phyloP scores from a whole-genome alignment of 2,888 invertebrate genomes.

The Diplazon laetatorius region DNA sequence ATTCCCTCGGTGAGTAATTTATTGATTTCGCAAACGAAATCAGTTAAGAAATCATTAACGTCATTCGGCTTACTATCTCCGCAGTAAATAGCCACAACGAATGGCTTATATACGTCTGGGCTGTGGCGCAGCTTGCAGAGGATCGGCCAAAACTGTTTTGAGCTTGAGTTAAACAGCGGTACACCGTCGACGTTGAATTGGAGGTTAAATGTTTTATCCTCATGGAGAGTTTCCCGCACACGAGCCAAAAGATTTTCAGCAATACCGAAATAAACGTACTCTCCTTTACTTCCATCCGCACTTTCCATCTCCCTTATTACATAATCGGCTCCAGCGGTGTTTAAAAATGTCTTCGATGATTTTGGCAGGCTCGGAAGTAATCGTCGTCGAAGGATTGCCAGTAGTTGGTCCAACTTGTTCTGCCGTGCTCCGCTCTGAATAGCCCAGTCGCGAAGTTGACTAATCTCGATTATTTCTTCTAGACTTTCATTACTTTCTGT shows the following conservation, averaged over 20 bases:
- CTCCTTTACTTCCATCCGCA: slow-evolving; percentile 12
- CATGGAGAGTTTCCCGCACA: slow-evolving; percentile 53
- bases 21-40: slow-evolving; percentile 62
- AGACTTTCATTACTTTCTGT: too few species aligned
- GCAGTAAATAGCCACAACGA: slow-evolving; percentile 62
- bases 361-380: slow-evolving; percentile 47
- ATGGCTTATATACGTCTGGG: slow-evolving; percentile 60
- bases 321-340: not conserved
- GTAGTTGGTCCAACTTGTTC: slow-evolving; percentile 45
- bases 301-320: not conserved
- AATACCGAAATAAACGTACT: slow-evolving; percentile 57
- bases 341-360: too few species aligned
- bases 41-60: slow-evolving; percentile 44
- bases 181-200: slow-evolving; percentile 62
- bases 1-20: too few species aligned
- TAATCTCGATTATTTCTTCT: not conserved
- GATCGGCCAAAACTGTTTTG: slow-evolving; percentile 61
- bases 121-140: slow-evolving; percentile 58
- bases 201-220: slow-evolving; percentile 41
- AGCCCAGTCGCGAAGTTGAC: slow-evolving; percentile 27
- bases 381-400: slow-evolving; percentile 47
- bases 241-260: slow-evolving; percentile 20
- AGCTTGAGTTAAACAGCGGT: slow-evolving; percentile 60
- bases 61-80: slow-evolving; percentile 65
- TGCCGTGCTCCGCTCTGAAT: slow-evolving; percentile 38